Evolutionary conservation across 2,888 invertebrate genomes (phyloP).

Genomic region (Cheiracanthium punctorium): DNA sequence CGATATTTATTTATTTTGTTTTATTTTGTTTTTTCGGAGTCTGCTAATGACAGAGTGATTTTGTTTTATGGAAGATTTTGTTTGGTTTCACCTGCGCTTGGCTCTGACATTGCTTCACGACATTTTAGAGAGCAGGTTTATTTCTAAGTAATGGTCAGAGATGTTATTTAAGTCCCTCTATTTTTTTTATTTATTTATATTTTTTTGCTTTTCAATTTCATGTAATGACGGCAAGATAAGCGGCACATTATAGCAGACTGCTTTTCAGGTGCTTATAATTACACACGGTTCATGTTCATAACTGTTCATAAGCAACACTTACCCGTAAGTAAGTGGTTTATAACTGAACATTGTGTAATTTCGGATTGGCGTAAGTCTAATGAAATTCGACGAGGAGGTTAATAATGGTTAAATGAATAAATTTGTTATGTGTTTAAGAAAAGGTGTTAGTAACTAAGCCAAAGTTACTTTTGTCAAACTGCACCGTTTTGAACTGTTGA

Average conservation of each 20-base stretch:
- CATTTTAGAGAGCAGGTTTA: neutral
- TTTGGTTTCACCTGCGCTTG: neutral
- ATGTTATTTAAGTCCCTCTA: neutral
- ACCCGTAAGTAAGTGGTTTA: neutral
- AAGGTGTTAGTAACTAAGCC: too few relatives aligned
- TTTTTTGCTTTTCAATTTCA: neutral
- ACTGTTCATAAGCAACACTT: neutral
- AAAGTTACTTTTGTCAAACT: too few relatives aligned
- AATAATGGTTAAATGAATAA: neutral
- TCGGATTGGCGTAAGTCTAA: neutral
- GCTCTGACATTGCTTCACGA: neutral
- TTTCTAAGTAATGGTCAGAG: neutral
- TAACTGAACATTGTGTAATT: neutral
- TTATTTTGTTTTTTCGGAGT: slow-evolving; percentile 1
- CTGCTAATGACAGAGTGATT: neutral
- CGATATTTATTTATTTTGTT: too few relatives aligned
- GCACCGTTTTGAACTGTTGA: too few relatives aligned
- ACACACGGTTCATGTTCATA: neutral
- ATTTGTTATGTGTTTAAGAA: too few relatives aligned
- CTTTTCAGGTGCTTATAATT: neutral
- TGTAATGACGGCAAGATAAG: neutral
- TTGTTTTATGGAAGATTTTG: neutral
- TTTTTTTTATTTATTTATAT: neutral
- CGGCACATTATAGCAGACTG: neutral
- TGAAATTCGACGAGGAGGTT: neutral